phyloP scores from a whole-genome alignment of 2,113 vertebrate species.

The Neomonachus schauinslandi region DNA sequence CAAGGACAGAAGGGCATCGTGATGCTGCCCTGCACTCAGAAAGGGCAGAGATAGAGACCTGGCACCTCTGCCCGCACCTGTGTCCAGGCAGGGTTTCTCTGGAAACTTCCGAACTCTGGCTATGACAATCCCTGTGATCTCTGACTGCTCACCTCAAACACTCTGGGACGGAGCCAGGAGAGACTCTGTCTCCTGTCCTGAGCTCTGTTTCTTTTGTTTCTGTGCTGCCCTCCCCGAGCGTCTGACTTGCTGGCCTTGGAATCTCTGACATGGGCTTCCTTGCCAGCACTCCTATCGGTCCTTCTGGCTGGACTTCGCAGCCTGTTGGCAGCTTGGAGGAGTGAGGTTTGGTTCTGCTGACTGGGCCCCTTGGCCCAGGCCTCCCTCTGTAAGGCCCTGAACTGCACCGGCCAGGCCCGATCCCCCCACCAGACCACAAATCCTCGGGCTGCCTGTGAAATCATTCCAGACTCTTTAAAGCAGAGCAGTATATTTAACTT shows the following conservation, averaged over 20 bases:
- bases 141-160: not conserved
- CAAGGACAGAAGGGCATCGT: not conserved
- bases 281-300: not conserved
- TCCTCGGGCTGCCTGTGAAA: not conserved
- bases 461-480: not conserved
- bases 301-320: not conserved
- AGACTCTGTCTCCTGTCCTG: fast-evolving
- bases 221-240: not conserved
- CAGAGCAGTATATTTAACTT: conserved; percentile 58
- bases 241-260: not conserved
- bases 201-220: not conserved
- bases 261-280: not conserved
- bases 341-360: not conserved
- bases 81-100: not conserved
- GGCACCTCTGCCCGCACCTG: not conserved
- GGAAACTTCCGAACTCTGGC: not conserved
- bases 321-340: no score
- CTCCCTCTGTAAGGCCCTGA: not conserved
- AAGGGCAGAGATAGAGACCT: not conserved
- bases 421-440: not conserved
- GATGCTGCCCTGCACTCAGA: not conserved
- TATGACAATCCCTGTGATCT: not conserved
- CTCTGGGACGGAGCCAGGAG: not conserved
- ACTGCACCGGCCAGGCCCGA: not conserved
- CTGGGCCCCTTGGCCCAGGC: not conserved